Evolutionary conservation across 2,888 invertebrate genomes (phyloP).

Genomic region (Spodoptera exigua): DNA sequence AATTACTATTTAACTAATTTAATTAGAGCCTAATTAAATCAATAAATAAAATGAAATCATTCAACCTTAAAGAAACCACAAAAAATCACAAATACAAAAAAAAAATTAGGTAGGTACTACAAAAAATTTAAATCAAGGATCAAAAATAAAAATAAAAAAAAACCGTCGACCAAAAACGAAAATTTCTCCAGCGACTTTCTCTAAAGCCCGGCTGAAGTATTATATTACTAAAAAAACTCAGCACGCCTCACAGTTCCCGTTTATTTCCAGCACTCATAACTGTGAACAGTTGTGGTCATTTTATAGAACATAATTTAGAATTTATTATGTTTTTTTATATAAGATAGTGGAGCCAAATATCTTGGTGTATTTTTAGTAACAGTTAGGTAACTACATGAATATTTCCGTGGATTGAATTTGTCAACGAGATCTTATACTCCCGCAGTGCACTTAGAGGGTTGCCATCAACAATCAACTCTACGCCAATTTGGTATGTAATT

Average conservation of each 20-base stretch:
- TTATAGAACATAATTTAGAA: conserved; percentile 74
- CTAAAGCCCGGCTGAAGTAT: conserved; percentile 44
- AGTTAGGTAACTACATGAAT: conserved; percentile 52
- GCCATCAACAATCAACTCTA: conserved; percentile 40
- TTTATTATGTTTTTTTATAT: conserved; percentile 77
- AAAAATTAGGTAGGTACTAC: no score
- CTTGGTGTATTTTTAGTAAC: conserved; percentile 59
- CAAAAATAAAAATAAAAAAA: not conserved
- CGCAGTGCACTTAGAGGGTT: conserved; percentile 49
- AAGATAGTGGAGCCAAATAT: conserved; percentile 75
- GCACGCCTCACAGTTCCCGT: conserved; percentile 37
- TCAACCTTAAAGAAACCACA: no score
- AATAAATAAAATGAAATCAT: no score
- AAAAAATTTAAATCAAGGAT: not conserved
- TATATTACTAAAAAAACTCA: conserved; percentile 50
- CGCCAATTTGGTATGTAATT: conserved; percentile 48
- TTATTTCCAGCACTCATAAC: conserved; percentile 66
- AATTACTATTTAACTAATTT: no score
- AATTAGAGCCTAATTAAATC: no score
- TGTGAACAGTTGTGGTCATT: conserved; percentile 68
- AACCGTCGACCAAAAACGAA: not conserved
- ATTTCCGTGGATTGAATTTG: conserved; percentile 48
- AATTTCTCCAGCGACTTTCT: conserved; percentile 46
- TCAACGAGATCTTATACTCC: conserved; percentile 35
- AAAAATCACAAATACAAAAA: no score